phyloP scores from a whole-genome alignment of 2,888 invertebrate genomes.

The Melieria crassipennis region DNA sequence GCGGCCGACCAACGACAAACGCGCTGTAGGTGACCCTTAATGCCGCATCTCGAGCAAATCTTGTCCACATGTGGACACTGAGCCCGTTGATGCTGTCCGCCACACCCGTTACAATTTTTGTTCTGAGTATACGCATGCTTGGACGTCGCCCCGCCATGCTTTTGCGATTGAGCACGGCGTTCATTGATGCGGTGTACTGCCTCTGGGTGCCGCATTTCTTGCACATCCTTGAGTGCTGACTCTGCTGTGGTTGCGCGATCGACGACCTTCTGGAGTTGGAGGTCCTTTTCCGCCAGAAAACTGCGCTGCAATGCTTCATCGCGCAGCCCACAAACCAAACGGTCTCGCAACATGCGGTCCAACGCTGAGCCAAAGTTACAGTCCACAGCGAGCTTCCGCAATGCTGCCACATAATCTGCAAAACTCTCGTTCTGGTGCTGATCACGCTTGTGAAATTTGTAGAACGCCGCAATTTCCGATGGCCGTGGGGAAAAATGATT shows the following conservation, averaged over 20 bases:
- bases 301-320: conserved; percentile 35
- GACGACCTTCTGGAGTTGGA: conserved; percentile 34
- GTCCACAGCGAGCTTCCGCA: conserved; percentile 34
- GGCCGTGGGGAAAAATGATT: conserved; percentile 38
- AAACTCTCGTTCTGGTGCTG: conserved; percentile 33
- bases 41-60: conserved; percentile 27
- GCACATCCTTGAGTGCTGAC: conserved; percentile 25
- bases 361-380: conserved; percentile 36
- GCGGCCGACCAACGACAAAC: conserved; percentile 19
- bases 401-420: conserved; percentile 35
- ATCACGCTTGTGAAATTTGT: conserved; percentile 36
- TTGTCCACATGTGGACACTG: conserved; percentile 27
- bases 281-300: conserved; percentile 33
- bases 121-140: not conserved
- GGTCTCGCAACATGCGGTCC: conserved; percentile 39
- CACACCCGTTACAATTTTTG: conserved; percentile 29
- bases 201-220: conserved; percentile 25
- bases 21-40: conserved; percentile 35
- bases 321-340: conserved; percentile 39
- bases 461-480: conserved; percentile 35
- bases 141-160: not conserved
- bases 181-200: conserved; percentile 16
- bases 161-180: conserved; percentile 13
- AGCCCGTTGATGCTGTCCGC: conserved; percentile 19
- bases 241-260: conserved; percentile 35